phyloP scores from a whole-genome alignment of 2,888 invertebrate species.

The Drosophila acutilabella region DNA sequence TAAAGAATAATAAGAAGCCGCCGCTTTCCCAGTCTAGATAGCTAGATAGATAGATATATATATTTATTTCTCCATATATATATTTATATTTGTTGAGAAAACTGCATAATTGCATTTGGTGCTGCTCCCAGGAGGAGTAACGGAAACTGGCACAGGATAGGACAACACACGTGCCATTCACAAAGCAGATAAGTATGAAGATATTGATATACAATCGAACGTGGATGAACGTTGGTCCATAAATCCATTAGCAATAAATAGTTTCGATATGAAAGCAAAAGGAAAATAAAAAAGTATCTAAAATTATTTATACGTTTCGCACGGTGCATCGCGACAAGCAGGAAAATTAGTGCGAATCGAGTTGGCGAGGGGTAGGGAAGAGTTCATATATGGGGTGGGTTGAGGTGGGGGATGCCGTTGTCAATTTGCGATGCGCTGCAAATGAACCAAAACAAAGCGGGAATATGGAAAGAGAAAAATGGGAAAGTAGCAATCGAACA shows the following conservation, averaged over 20 bases:
- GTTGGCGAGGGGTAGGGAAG: conserved; percentile 9
- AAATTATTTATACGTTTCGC: conserved; percentile 79
- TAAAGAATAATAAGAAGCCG: conserved; percentile 83
- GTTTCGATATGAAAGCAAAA: conserved; percentile 71
- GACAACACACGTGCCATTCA: conserved; percentile 71
- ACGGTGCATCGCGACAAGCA: conserved; percentile 72
- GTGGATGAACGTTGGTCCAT: conserved; percentile 59
- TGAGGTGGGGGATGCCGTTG: conserved; percentile 34
- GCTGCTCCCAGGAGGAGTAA: conserved; percentile 47
- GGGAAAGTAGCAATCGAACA: conserved; percentile 62
- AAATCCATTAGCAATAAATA: conserved; percentile 83
- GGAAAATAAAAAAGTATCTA: conserved; percentile 58
- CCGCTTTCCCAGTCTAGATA: conserved; percentile 14
- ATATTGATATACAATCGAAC: conserved; percentile 66
- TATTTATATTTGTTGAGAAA: neutral
- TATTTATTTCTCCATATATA: conserved; percentile 25
- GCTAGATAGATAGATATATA: conserved; percentile 2
- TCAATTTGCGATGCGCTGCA: conserved; percentile 80
- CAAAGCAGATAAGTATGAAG: conserved; percentile 60
- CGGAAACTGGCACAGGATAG: conserved; percentile 39
- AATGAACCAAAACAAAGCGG: conserved; percentile 75
- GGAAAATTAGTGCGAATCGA: conserved; percentile 77
- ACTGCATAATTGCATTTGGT: conserved; percentile 62
- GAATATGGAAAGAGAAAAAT: conserved; percentile 30
- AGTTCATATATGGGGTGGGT: conserved; percentile 5